These are phyloP conservation scores for Lordiphosa collinella DNA, from an alignment of 1,140 invertebrate genomes.

Conservation along the genomic window DNA sequence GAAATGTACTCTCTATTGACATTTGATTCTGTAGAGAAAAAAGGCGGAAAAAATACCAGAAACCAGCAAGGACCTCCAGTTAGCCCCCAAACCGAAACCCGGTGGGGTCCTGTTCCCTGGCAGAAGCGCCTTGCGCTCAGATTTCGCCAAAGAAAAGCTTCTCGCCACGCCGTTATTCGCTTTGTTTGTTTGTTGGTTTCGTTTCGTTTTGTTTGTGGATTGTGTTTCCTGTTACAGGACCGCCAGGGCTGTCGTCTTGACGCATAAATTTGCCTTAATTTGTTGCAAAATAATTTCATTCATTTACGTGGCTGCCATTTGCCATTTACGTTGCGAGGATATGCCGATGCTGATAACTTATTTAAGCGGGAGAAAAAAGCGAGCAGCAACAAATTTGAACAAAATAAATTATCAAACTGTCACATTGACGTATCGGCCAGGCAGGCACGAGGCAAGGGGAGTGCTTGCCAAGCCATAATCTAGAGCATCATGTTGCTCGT, in stretches of 20 bases:
- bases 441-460: constrained; percentile 8
- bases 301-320: constrained; percentile 61
- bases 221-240: constrained; percentile 45
- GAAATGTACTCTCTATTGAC: constrained; percentile 78
- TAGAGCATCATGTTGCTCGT: constrained; percentile 77
- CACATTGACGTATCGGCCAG: constrained; percentile 71
- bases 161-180: constrained; percentile 25
- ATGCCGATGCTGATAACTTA: constrained; percentile 66
- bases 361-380: constrained; percentile 58
- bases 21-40: constrained; percentile 55
- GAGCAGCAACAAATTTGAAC: constrained; percentile 63
- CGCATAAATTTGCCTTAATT: constrained; percentile 78
- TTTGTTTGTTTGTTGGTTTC: constrained; percentile 23
- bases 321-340: constrained; percentile 58
- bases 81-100: constrained; percentile 5
- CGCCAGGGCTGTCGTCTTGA: constrained; percentile 37
- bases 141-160: constrained; percentile 56
- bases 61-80: constrained; percentile 8
- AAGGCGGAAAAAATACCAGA: constrained; percentile 10
- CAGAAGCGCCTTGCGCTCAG: constrained; percentile 56
- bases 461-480: constrained; percentile 66
- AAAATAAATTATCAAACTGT: constrained; percentile 78
- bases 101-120: background rate
- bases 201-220: constrained; percentile 45
- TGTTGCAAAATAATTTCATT: constrained; percentile 78